Base-by-base conservation (phyloP, 2,888 invertebrate species). In the Loripinus fragilis region DNA sequence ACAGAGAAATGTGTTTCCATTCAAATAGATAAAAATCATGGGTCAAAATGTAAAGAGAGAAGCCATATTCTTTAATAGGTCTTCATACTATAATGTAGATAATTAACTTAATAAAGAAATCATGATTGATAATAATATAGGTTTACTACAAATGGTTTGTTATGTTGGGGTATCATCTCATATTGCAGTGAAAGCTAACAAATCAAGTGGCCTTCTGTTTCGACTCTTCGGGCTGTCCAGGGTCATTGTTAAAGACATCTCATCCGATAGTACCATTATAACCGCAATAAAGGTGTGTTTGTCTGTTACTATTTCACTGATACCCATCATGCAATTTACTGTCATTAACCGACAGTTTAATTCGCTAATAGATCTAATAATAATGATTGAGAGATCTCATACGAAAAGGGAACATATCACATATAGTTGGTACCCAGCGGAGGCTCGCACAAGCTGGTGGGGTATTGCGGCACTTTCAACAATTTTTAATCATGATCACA, bases 141-240 rank as follows among this genome's bases (percentile, higher is more conserved):
- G 30, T 35, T 3, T 15, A 17, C 2, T 2, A 68, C 68, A 68
- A 66, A 23, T 45, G 45, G 28, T n/a, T 68, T 10, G 7, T 71
- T 71, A 30, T 52, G 25, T n/a, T n/a, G n/a, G n/a, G n/a, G n/a
- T n/a, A n/a, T n/a, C n/a, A 20, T 52, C 52, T 71, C 71, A 38
- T 41, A 71, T 71, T 55, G 52, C 71, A 71, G 71, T 71, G 71
- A 71, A 71, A 71, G 71, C 60, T 60, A 33, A 60, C 33, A 33
- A 60, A 60, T 60, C 60, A 60, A 33, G 33, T 60, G 60, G 30
- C 60, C 60, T 60, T 60, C 60, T 60, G 60, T 60, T 60, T 60
- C 23, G 25, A 25, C 28, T 20, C 33, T 33, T 60, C 33, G 33
- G 33, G 17, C 28, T 33, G 23, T 60, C 23, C 3, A 5, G 28